These are phyloP conservation scores for Halesus radiatus DNA, from an alignment of 1,140 invertebrate species.

Conservation along the genomic window DNA sequence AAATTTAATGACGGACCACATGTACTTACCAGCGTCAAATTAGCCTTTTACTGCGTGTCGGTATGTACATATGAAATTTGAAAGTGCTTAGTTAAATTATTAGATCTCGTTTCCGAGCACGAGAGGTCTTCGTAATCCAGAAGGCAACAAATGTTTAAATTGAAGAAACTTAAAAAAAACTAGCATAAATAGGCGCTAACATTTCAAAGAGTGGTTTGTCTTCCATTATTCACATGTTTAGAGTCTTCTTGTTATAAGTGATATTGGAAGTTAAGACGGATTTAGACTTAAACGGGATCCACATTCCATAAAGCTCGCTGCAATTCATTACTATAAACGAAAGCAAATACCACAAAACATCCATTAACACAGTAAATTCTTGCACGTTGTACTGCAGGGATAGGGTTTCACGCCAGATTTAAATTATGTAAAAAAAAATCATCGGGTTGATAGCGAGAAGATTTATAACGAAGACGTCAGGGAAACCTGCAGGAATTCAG, in stretches of 20 bases:
- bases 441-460: neutral
- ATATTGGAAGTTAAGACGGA: neutral
- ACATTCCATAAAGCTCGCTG: neutral
- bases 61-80: neutral
- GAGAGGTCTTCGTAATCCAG: neutral
- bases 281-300: neutral
- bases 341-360: constrained; percentile 12
- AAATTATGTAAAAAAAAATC: neutral
- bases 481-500: neutral
- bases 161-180: neutral
- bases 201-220: neutral
- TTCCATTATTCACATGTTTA: neutral
- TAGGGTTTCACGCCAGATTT: neutral
- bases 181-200: neutral
- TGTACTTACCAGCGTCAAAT: neutral
- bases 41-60: neutral
- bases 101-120: neutral
- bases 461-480: constrained; percentile 8
- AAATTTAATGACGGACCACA: neutral
- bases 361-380: neutral
- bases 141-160: neutral
- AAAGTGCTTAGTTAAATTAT: neutral
- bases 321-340: constrained; percentile 1
- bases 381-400: neutral
- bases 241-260: neutral